These are phyloP conservation scores for Mystacides longicornis DNA, from an alignment of 2,888 invertebrate genomes.

Conservation along the genomic window DNA sequence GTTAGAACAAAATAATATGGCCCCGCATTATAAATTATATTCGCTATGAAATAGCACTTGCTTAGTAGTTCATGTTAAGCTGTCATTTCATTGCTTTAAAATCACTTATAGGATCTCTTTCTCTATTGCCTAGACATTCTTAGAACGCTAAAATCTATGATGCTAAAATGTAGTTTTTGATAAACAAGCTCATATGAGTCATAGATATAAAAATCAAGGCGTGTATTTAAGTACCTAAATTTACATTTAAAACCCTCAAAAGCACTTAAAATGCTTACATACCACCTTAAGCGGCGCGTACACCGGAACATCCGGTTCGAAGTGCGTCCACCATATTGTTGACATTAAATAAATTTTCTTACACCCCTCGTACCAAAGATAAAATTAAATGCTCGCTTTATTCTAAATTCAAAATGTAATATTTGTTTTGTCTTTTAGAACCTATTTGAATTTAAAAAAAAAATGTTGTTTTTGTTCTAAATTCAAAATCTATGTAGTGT, in stretches of 20 bases:
- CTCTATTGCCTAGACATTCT: no score
- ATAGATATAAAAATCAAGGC: no score
- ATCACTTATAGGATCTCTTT: no score
- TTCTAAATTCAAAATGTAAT: background rate
- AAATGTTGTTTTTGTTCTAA: slow-evolving; percentile 2
- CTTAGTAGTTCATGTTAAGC: no score
- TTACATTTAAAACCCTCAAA: background rate
- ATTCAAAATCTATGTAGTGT: slow-evolving; percentile 19
- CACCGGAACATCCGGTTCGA: slow-evolving; percentile 17
- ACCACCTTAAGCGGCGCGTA: slow-evolving; percentile 4
- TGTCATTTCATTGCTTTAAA: no score
- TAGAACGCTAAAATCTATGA: no score
- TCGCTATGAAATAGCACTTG: no score
- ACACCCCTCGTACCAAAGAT: background rate
- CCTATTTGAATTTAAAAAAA: background rate
- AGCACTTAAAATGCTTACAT: background rate
- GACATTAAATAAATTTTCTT: slow-evolving; percentile 16
- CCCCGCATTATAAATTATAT: no score
- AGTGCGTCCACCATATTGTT: slow-evolving; percentile 14
- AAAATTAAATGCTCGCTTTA: background rate
- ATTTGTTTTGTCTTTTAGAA: background rate
- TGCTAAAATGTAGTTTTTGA: no score
- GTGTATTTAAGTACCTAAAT: background rate
- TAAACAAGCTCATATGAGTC: no score
- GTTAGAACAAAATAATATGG: no score